Evolutionary conservation across 2,888 invertebrate genomes (phyloP).

Genomic region (Atrina japonica): DNA sequence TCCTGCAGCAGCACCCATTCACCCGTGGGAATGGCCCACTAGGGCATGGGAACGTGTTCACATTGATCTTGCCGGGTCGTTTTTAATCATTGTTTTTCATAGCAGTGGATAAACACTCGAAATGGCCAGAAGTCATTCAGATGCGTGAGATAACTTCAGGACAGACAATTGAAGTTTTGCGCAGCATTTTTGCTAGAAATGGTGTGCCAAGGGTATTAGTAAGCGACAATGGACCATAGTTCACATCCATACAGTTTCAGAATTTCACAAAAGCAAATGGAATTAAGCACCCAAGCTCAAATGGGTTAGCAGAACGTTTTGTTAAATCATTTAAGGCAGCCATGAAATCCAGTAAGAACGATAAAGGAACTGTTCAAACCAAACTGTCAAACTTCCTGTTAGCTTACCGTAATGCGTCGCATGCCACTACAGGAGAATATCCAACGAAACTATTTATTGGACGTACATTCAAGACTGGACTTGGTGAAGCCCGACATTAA

Average conservation of each 20-base stretch:
- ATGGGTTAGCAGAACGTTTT: conserved; percentile 54
- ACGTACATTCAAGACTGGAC: not conserved
- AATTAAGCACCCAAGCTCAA: conserved; percentile 53
- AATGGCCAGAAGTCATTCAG: conserved; percentile 32
- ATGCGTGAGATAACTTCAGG: conserved; percentile 18
- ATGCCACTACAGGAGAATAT: conserved; percentile 1
- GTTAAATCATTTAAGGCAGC: conserved; percentile 53
- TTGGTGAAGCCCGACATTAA: not conserved
- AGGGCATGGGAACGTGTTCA: conserved; percentile 79
- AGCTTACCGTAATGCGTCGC: not conserved
- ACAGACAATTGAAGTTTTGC: conserved; percentile 7
- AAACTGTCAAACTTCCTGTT: conserved; percentile 40
- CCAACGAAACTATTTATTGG: conserved; percentile 2
- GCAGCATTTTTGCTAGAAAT: conserved; percentile 45
- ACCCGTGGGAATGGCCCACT: conserved; percentile 66
- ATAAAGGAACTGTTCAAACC: conserved; percentile 14
- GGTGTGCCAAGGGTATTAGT: conserved; percentile 50
- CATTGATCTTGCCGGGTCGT: conserved; percentile 79
- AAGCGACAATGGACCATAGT: conserved; percentile 51
- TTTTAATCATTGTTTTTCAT: conserved; percentile 60
- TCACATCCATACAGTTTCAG: conserved; percentile 39
- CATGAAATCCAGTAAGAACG: conserved; percentile 32
- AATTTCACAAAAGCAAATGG: conserved; percentile 47
- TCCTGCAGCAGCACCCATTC: conserved; percentile 56
- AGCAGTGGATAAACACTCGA: conserved; percentile 19